phyloP scores from a whole-genome alignment of 2,888 invertebrate species.

The Diarsia mendica region DNA sequence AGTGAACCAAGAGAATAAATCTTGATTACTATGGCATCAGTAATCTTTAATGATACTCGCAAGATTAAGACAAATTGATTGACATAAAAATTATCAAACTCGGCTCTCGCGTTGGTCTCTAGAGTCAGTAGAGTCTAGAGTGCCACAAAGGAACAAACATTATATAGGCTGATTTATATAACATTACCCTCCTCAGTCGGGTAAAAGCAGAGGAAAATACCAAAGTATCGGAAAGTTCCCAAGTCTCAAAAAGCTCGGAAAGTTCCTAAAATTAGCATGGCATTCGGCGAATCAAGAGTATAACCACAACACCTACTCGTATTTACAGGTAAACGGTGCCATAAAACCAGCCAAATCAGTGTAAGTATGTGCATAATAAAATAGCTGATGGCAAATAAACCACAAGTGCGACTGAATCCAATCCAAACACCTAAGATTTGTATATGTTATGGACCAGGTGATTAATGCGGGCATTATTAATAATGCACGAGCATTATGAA shows the following conservation, averaged over 20 bases:
- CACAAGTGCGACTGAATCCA: conserved; percentile 6
- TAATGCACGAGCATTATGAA: no score
- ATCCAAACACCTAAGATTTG: neutral
- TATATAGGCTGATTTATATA: no score
- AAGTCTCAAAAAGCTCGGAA: neutral
- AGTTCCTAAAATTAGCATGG: conserved; percentile 21
- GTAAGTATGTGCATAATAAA: conserved; percentile 27
- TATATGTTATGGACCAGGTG: no score
- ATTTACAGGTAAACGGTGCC: conserved; percentile 27
- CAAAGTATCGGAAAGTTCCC: conserved; percentile 24
- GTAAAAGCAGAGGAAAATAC: neutral
- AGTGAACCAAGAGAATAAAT: neutral
- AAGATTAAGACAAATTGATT: no score
- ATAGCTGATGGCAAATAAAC: conserved; percentile 26
- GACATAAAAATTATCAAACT: no score
- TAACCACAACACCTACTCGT: conserved; percentile 5
- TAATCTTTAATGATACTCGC: no score
- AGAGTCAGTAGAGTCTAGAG: no score
- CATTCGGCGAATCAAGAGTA: neutral
- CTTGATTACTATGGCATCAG: no score
- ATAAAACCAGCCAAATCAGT: conserved; percentile 26
- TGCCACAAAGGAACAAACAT: no score
- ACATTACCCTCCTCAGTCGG: neutral
- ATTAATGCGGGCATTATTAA: no score
- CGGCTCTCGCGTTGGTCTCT: no score